A percentile compares a stretch with the other conserved stretches of the same genome.
Evolutionary conservation across 1,140 invertebrate species (phyloP).

Genomic region (Lepidurus apus): DNA sequence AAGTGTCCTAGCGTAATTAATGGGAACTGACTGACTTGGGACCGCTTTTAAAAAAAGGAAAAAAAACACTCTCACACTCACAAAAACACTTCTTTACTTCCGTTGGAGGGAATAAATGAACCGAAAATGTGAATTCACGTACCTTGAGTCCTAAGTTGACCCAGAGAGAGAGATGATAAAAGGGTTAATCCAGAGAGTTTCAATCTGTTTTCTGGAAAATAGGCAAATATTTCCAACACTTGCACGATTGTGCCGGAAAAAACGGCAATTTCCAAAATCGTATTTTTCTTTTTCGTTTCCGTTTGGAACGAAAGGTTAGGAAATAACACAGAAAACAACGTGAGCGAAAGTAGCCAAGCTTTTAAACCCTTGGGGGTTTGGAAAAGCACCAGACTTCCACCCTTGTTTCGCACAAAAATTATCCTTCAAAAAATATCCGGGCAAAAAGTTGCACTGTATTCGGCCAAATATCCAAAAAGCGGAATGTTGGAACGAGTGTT

Average conservation of each 20-base stretch:
- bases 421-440: not conserved
- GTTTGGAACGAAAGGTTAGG: not conserved
- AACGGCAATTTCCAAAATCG: not conserved
- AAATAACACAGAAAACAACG: not conserved
- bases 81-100: not conserved
- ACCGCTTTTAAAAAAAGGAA: not conserved
- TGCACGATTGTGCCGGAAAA: not conserved
- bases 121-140: not conserved
- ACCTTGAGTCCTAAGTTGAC: not conserved
- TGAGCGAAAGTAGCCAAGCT: not conserved
- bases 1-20: constrained; percentile 11
- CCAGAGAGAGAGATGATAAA: not conserved
- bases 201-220: not conserved
- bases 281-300: not conserved
- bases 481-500: not conserved
- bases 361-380: not conserved
- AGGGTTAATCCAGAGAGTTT: constrained; percentile 11
- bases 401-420: not conserved
- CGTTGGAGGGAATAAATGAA: not conserved
- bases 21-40: not conserved
- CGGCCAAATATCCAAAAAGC: not conserved
- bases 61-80: not conserved
- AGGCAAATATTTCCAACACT: not conserved
- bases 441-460: not conserved
- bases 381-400: not conserved